Percentiles rank a stretch among this genome's conserved stretches.
These are phyloP conservation scores for Silvanus unidentatus DNA, from an alignment of 2,888 invertebrate genomes.

Conservation along the genomic window DNA sequence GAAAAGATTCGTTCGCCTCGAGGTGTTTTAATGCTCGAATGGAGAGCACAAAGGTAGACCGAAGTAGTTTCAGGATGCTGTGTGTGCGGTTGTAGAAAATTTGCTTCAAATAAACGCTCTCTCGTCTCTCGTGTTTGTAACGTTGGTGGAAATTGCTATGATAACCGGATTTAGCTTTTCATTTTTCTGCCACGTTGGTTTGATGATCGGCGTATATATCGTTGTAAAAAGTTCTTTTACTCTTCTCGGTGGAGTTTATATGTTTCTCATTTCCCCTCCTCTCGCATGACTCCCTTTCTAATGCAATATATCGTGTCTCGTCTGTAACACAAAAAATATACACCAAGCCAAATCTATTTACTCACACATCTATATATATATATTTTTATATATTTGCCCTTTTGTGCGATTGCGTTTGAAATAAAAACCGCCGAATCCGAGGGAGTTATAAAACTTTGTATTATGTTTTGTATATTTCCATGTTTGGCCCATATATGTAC, in stretches of 20 bases:
- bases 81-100: constrained; percentile 23
- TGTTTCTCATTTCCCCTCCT: constrained; percentile 41
- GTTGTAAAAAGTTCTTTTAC: neutral
- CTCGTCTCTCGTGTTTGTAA: constrained; percentile 13
- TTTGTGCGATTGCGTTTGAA: constrained; percentile 28
- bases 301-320: constrained; percentile 4
- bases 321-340: constrained; percentile 3
- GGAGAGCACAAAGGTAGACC: neutral
- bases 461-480: constrained; percentile 24
- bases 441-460: constrained; percentile 29
- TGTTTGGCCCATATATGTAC: constrained; percentile 27
- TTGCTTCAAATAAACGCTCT: constrained; percentile 23
- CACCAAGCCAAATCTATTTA: constrained; percentile 26
- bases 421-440: constrained; percentile 29
- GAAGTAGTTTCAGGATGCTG: too few species aligned
- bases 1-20: too few species aligned
- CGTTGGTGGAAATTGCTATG: constrained; percentile 47
- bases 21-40: too few species aligned
- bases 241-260: constrained; percentile 35
- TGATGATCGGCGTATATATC: constrained; percentile 40
- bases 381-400: constrained; percentile 25
- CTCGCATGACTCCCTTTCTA: constrained; percentile 14
- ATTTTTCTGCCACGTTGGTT: constrained; percentile 51
- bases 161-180: constrained; percentile 52
- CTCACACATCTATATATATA: constrained; percentile 10